Percentiles rank a stretch among this genome's conserved stretches.
These are phyloP conservation scores for Danaus chrysippus DNA, from an alignment of 2,888 invertebrate genomes.

Conservation along the genomic window DNA sequence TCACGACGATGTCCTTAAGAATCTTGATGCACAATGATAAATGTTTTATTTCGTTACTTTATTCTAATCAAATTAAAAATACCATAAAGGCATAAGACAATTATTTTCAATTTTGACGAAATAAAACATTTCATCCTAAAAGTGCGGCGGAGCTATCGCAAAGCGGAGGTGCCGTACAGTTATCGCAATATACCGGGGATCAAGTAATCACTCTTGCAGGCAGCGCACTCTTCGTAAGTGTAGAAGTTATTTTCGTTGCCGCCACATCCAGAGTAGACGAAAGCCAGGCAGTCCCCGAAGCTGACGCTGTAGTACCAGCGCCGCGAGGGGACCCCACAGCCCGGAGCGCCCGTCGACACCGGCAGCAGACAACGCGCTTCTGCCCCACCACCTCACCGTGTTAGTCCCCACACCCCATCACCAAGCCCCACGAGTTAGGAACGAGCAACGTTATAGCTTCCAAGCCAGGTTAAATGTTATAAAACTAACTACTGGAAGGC, in stretches of 20 bases:
- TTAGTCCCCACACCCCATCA: constrained; percentile 10
- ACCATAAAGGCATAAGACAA: not conserved
- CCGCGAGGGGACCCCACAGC: constrained; percentile 59
- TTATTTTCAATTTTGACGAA: not conserved
- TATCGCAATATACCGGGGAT: constrained; percentile 17
- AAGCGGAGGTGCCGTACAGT: constrained; percentile 17
- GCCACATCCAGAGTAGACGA: constrained; percentile 92
- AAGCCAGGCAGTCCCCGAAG: constrained; percentile 85
- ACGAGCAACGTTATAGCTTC: constrained; percentile 1
- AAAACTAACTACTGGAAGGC: not conserved
- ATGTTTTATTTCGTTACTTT: not conserved
- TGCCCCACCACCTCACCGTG: constrained; percentile 45
- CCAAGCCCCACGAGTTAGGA: constrained; percentile 13
- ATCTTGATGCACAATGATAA: constrained; percentile 5
- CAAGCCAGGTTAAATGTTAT: not conserved
- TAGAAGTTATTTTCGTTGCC: constrained; percentile 93
- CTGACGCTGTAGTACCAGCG: constrained; percentile 87
- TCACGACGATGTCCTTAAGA: constrained; percentile 7
- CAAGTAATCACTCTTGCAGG: constrained; percentile 43
- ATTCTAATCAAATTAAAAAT: too few species aligned
- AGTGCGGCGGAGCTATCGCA: constrained; percentile 13
- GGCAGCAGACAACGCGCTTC: constrained; percentile 56
- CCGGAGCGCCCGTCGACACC: constrained; percentile 43
- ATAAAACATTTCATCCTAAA: not conserved
- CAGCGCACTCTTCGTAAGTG: constrained; percentile 83